Evolutionary conservation across 2,888 invertebrate species (phyloP).

Genomic region (Ypsolopha scabrella): DNA sequence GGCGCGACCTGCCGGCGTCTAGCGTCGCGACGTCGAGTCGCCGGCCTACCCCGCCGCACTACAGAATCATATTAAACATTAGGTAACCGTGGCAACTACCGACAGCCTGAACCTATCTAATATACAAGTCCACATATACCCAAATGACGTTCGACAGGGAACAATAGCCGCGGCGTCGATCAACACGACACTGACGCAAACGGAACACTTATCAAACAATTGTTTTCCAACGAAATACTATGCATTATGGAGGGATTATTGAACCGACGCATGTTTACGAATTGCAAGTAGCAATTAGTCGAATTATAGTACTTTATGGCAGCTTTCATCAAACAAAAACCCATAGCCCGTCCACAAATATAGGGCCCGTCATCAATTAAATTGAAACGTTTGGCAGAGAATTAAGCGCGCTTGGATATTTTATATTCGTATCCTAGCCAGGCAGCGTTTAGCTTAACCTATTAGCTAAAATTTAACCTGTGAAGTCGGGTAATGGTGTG

Average conservation of each 20-base stretch:
- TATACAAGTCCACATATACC: background rate
- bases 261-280: background rate
- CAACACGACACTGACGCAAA: background rate
- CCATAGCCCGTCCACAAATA: too few relatives aligned
- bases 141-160: background rate
- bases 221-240: background rate
- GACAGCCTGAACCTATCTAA: background rate
- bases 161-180: background rate
- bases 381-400: too few relatives aligned
- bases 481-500: background rate
- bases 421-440: too few relatives aligned
- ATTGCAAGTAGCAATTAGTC: background rate
- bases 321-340: too few relatives aligned
- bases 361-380: too few relatives aligned
- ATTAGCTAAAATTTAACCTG: too few relatives aligned
- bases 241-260: background rate
- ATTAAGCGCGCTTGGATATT: too few relatives aligned
- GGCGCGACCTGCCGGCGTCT: conserved; percentile 14
- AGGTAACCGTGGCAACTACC: background rate
- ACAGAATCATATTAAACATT: background rate
- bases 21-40: conserved; percentile 27
- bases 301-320: background rate
- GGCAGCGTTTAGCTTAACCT: too few relatives aligned
- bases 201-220: background rate
- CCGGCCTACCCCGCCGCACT: conserved; percentile 13